These are phyloP conservation scores for Sceliomorpha sp. DNA, from an alignment of 2,888 invertebrate species.

Conservation along the genomic window DNA sequence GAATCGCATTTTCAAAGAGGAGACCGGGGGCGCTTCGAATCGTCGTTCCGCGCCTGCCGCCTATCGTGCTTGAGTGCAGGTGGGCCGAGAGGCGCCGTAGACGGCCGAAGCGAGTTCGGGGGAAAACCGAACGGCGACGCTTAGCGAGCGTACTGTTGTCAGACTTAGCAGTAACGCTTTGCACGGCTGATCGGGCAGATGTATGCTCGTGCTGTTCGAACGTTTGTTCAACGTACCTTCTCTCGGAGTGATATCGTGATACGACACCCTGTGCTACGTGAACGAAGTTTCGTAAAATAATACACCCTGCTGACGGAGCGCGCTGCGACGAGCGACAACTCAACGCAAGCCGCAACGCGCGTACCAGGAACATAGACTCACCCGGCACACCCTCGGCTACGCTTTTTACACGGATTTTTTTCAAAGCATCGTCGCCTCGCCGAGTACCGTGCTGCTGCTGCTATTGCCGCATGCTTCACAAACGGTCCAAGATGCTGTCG, in stretches of 20 bases:
- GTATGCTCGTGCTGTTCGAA: conserved; percentile 37
- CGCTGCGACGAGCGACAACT: conserved; percentile 20
- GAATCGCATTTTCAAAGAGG: too few relatives aligned
- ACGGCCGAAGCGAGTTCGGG: conserved; percentile 74
- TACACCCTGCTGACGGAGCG: conserved; percentile 6
- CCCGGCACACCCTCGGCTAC: conserved; percentile 48
- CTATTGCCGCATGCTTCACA: conserved; percentile 74
- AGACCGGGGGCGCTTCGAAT: too few relatives aligned
- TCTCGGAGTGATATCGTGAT: conserved; percentile 45
- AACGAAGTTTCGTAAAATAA: conserved; percentile 9
- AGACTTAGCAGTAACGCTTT: conserved; percentile 79
- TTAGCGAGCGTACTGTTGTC: conserved; percentile 74
- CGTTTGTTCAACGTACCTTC: conserved; percentile 22
- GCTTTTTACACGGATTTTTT: conserved; percentile 47
- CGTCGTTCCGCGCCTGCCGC: conserved; percentile 62
- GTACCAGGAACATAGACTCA: conserved; percentile 48
- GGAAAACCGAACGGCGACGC: conserved; percentile 70
- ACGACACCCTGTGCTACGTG: conserved; percentile 41
- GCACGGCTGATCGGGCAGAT: conserved; percentile 74
- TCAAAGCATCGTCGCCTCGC: conserved; percentile 25
- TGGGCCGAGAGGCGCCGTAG: conserved; percentile 81
- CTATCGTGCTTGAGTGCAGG: conserved; percentile 81
- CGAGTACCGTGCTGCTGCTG: conserved; percentile 27
- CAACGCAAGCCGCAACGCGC: conserved; percentile 22
- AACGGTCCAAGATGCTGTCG: conserved; percentile 78